Evolutionary conservation across 2,888 invertebrate genomes (phyloP).

Genomic region (Ophion obscuratus): DNA sequence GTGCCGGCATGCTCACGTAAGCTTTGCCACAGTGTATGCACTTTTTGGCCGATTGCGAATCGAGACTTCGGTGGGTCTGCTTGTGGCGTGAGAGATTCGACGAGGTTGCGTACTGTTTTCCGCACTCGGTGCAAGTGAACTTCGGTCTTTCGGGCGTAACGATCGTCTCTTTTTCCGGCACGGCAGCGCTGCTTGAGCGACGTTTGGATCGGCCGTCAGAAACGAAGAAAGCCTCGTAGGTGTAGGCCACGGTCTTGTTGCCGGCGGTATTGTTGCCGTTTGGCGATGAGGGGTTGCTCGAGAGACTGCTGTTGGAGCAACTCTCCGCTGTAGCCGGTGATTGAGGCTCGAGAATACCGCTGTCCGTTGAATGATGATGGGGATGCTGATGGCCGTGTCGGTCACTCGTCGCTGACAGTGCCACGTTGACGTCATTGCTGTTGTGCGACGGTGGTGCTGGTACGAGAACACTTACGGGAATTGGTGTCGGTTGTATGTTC

Average conservation of each 20-base stretch:
- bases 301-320: conserved; percentile 70
- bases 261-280: conserved; percentile 82
- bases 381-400: conserved; percentile 69
- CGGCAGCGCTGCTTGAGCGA: conserved; percentile 85
- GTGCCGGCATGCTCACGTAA: conserved; percentile 99
- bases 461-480: conserved; percentile 80
- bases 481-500: conserved; percentile 71
- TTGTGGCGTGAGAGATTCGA: conserved; percentile 96
- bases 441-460: conserved; percentile 75
- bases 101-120: conserved; percentile 96
- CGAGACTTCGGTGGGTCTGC: conserved; percentile 94
- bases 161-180: conserved; percentile 81
- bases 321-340: conserved; percentile 79
- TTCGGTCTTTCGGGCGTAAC: conserved; percentile 85
- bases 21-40: conserved; percentile 98
- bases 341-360: conserved; percentile 77
- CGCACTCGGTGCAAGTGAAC: conserved; percentile 92
- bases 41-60: conserved; percentile 96
- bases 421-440: conserved; percentile 54
- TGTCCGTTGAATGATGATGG: conserved; percentile 70
- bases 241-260: conserved; percentile 92
- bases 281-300: conserved; percentile 66
- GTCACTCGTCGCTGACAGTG: conserved; percentile 65
- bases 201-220: conserved; percentile 95
- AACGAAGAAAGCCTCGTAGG: conserved; percentile 96